Conservation (phyloP, 2,888 invertebrate species). For the Cheilosia pagana region DNA sequence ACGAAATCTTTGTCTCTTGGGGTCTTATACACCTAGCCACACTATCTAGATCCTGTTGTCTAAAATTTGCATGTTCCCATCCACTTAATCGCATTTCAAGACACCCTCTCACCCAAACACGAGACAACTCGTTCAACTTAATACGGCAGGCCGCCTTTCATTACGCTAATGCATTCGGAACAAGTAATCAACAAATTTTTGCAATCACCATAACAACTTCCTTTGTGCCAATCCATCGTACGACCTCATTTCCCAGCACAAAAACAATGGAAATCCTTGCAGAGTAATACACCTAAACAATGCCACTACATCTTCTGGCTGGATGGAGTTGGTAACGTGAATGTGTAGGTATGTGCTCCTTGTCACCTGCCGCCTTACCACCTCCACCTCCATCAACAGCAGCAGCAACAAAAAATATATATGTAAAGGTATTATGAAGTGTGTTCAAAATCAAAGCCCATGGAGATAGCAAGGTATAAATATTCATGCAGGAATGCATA, state of each 20-base stretch:
- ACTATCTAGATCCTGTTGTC: background rate
- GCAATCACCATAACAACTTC: constrained; percentile 46
- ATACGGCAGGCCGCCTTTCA: constrained; percentile 11
- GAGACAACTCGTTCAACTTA: background rate
- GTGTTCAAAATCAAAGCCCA: constrained; percentile 14
- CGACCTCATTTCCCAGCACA: constrained; percentile 35
- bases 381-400: background rate
- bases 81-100: background rate
- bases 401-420: too few relatives aligned
- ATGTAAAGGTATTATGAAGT: background rate
- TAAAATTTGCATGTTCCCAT: background rate
- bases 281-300: constrained; percentile 36
- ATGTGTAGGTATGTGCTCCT: constrained; percentile 7
- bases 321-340: background rate
- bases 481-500: constrained; percentile 63
- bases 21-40: background rate
- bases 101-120: background rate
- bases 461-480: constrained; percentile 47
- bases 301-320: background rate
- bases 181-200: constrained; percentile 18
- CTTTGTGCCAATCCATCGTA: constrained; percentile 33
- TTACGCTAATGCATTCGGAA: constrained; percentile 40
- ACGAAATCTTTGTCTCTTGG: too few relatives aligned
- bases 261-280: constrained; percentile 14
- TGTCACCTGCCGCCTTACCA: background rate